phyloP scores from a whole-genome alignment of 2,888 invertebrate genomes.

The Drosophila mulleri region DNA sequence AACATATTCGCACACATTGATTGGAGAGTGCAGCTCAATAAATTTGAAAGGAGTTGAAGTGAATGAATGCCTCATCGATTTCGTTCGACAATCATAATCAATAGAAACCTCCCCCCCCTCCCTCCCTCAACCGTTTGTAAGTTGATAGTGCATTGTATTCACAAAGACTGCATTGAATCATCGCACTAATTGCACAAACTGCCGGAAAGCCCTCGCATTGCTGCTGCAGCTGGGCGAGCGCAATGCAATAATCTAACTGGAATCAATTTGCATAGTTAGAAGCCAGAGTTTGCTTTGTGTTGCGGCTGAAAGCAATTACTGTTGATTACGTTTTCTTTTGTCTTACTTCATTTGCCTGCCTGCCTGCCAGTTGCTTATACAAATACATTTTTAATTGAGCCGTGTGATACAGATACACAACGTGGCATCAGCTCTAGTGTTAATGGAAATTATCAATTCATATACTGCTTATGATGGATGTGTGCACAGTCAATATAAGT shows the following conservation, averaged over 20 bases:
- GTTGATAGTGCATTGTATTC: not conserved
- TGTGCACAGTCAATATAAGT: not conserved
- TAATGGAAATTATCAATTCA: slow-evolving; percentile 31
- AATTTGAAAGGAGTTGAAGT: not conserved
- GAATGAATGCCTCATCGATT: not conserved
- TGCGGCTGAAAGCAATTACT: slow-evolving; percentile 52
- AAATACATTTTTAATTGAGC: slow-evolving; percentile 42
- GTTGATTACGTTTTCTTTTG: slow-evolving; percentile 56
- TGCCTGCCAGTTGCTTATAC: slow-evolving; percentile 22
- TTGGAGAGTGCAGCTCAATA: too few species aligned
- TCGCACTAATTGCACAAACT: not conserved
- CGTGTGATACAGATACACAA: not conserved
- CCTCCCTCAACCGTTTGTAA: not conserved
- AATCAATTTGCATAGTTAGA: slow-evolving; percentile 6
- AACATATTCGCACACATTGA: too few species aligned
- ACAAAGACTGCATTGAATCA: not conserved
- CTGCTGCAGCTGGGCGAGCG: not conserved
- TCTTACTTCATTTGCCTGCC: slow-evolving; percentile 30
- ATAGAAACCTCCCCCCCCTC: too few species aligned
- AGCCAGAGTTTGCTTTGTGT: slow-evolving; percentile 20
- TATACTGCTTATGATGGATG: slow-evolving; percentile 27
- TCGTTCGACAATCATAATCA: not conserved
- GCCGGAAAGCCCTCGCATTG: not conserved
- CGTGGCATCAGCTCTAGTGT: not conserved
- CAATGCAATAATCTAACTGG: slow-evolving; percentile 11